Evolutionary conservation across 2,888 invertebrate species (phyloP).

Genomic region (Esperia sulphurella): DNA sequence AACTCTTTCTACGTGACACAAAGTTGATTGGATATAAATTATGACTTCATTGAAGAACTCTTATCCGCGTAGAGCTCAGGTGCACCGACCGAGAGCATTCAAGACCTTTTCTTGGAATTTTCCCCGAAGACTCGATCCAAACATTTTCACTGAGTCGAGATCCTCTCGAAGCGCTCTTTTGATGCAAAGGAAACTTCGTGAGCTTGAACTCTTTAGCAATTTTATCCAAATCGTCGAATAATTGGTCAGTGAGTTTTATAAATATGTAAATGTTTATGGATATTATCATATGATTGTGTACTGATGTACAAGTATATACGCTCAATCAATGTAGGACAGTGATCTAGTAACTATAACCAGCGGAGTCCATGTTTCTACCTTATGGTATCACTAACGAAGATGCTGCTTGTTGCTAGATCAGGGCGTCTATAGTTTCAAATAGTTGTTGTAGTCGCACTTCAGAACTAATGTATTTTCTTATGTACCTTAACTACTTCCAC

Average conservation of each 20-base stretch:
- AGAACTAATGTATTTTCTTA: too few relatives aligned
- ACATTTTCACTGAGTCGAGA: conserved; percentile 60
- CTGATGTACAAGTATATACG: too few relatives aligned
- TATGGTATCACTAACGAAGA: too few relatives aligned
- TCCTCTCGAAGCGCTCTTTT: conserved; percentile 43
- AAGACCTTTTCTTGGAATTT: conserved; percentile 29
- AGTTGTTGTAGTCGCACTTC: too few relatives aligned
- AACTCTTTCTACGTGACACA: conserved; percentile 20
- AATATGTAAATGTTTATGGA: too few relatives aligned
- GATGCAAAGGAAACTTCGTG: conserved; percentile 41
- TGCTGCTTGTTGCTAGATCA: too few relatives aligned
- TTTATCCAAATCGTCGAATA: neutral
- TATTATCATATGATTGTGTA: too few relatives aligned
- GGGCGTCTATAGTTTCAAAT: too few relatives aligned
- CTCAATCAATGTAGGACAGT: too few relatives aligned
- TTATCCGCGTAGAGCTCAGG: conserved; percentile 29
- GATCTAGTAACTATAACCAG: too few relatives aligned
- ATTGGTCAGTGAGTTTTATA: neutral
- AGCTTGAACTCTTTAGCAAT: conserved; percentile 25
- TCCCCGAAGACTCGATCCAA: conserved; percentile 52
- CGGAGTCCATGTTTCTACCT: too few relatives aligned
- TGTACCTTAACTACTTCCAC: too few relatives aligned
- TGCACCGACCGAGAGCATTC: conserved; percentile 39
- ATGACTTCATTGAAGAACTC: conserved; percentile 40
- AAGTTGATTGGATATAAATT: conserved; percentile 32